A percentile compares a stretch with the other conserved stretches of the same genome.
phyloP scores from a whole-genome alignment of 2,888 invertebrate genomes.

The Ectropis crepuscularia region DNA sequence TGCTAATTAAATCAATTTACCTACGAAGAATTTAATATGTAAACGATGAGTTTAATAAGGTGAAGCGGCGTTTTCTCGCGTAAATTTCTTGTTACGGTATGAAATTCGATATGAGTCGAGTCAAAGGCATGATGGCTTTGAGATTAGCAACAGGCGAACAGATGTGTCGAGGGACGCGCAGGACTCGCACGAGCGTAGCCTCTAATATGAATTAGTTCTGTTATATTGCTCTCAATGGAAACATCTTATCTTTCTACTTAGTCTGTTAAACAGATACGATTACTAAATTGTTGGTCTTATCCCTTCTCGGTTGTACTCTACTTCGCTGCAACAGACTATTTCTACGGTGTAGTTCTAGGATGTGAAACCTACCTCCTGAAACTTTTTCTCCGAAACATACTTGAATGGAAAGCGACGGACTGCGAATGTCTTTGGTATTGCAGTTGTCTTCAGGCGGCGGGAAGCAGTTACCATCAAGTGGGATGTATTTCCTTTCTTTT shows the following conservation, averaged over 20 bases:
- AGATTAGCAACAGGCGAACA: conserved; percentile 31
- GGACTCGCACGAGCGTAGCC: conserved; percentile 16
- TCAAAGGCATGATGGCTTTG: conserved; percentile 15
- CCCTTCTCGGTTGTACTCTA: no score
- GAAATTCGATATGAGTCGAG: conserved; percentile 7
- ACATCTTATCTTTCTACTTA: not conserved
- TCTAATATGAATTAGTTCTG: conserved; percentile 14
- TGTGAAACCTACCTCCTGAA: no score
- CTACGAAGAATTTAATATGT: conserved; percentile 19
- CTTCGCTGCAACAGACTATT: no score
- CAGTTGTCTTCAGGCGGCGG: no score
- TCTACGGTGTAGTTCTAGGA: no score
- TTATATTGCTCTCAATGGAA: conserved; percentile 5
- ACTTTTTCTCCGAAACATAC: no score
- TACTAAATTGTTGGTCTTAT: no score
- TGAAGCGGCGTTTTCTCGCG: conserved; percentile 14
- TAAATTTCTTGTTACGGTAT: conserved; percentile 2
- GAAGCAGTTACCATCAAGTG: no score
- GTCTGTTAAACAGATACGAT: no score
- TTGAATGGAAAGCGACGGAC: no score
- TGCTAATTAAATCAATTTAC: conserved; percentile 28
- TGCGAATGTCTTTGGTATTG: no score
- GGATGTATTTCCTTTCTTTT: no score
- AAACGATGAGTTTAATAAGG: conserved; percentile 11
- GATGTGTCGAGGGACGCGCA: conserved; percentile 18